Base-by-base conservation (phyloP, 2,888 invertebrate genomes). In the Branchellion lobata region DNA sequence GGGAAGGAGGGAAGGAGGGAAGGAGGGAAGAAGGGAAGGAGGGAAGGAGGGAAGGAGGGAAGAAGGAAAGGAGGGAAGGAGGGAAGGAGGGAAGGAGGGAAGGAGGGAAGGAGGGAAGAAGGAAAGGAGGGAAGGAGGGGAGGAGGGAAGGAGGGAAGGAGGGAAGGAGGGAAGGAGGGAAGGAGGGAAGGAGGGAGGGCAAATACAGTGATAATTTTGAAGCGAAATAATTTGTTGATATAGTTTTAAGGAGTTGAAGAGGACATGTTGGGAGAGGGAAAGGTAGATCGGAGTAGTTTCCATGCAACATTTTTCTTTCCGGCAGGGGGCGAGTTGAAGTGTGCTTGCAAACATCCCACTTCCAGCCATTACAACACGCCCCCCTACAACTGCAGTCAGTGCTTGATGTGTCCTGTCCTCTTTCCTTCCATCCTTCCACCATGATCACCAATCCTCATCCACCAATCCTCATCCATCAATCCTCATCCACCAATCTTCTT, bases 271-370 rank as follows among this genome's bases (percentile, higher is more conserved):
- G 53, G 14, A 18, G 14, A 51, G 18, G 53, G 14, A 18, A 51
- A 18, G 18, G 14, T 18, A 18, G 53, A 18, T 18, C 18, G 14
- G 53, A 18, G 14, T 14, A 51, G 53, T 51, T 18, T 18, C 14
- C 53, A 51, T 18, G n/a, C n/a, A n/a, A n/a, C n/a, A n/a, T n/a
- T n/a, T n/a, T n/a, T n/a, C n/a, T n/a, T n/a, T n/a, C n/a, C n/a
- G 81, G 86, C 86, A 18, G 84, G 85, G 47, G 85, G 85, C 74
- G 84, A 86, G n/a, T 85, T 87, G 65, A 82, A 87, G 0, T 88
- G 88, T 81, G 85, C 84, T 11, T 88, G 88, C 81, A 88, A 88
- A 82, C 88, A 88, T 80, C 81, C 83, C 0, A 82, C 87, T 2
- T 85, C 86, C 53, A 86, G 87, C 24, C 88, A 87, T 81, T 82